Base-by-base conservation (phyloP, 2,797 vertebrate species). In the Toxotes lorentzi region DNA sequence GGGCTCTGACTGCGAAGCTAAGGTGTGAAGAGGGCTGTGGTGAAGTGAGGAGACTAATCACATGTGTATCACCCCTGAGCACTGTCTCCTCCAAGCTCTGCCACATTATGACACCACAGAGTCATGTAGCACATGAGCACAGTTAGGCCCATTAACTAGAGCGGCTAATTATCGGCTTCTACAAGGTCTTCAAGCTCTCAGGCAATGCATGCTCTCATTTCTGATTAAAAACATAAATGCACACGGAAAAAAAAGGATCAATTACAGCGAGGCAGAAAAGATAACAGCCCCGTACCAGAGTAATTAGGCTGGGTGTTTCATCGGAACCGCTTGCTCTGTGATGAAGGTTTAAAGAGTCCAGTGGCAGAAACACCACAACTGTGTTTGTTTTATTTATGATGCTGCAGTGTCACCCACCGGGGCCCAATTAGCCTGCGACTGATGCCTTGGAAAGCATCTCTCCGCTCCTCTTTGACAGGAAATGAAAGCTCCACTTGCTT, bases 371-470 rank as follows among this genome's bases (percentile, higher is more conserved):
- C 59, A 90, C 86, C 90, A 94, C 93, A 92, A 95, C 93, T 94
- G 90, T 96, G 95, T 97, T 97, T 97, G 95, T 97, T 97, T 98
- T 96, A 95, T 96, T 96, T 94, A 94, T 93, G 85, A 89, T 85
- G 93, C 94, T 90, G 92, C 94, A 85, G 76, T 95, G 95, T 95
- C 96, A 94, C 96, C 96, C 96, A 96, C 96, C 91, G 95, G 96
- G 96, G 97, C 92, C 97, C 96, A 97, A 97, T 98, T 97, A 98
- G 94, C 94, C 93, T 61, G 91, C 92, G 95, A 96, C 95, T 96
- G 96, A 97, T 95, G 96, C 94, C 95, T 95, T 62, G 89, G 92
- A 94, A 93, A 91, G 92, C 93, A 92, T 94, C 92, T 94, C 91
- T 74, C 89, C 43, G 86, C 88, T 84, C 79, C 85, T 89, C 92